Base-by-base conservation (phyloP, 2,888 invertebrate genomes). In the Piscicola geometra region DNA sequence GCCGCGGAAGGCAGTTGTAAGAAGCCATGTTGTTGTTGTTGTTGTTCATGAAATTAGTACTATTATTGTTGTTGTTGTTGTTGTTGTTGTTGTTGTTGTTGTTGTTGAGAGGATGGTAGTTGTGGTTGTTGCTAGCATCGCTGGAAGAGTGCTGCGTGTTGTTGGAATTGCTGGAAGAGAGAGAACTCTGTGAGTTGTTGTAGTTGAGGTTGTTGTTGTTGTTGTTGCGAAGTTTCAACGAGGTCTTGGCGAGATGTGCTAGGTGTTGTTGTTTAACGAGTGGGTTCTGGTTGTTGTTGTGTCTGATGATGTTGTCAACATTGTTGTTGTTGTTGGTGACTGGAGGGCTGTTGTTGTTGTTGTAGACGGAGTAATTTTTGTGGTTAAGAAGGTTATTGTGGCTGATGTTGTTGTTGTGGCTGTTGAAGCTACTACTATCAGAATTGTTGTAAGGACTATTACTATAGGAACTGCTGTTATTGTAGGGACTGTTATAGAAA, bases 281-380 rank as follows among this genome's bases (percentile, higher is more conserved):
- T 25, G 60, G 60, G n/a, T 56, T 56, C n/a, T 56, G 60, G n/a
- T 56, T 56, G 60, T 56, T 56, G n/a, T 56, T 56, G 60, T 56
- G n/a, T 18, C n/a, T 56, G 21, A 56, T 56, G n/a, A 56, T 3
- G 5, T 25, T 56, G 5, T 56, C 60, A 25, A 56, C 25, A 56
- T 56, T 56, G 5, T 18, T 56, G 60, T 56, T 56, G 60, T 56
- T 56, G 21, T 18, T 56, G 60, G 9, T 21, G 60, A 18, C n/a
- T 5, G 5, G 5, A 56, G n/a, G 5, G n/a, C n/a, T 56, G 3
- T 56, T 56, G 25, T 56, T 56, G 25, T 56, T 56, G 25, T 18
- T 41, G 5, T 41, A 9, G 41, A 9, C 15, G 41, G 41, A 15
- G n/a, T n/a, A n/a, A n/a, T n/a, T n/a, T n/a, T n/a, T n/a, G n/a